Evolutionary conservation across 2,113 vertebrate genomes (phyloP), one percentile per base, ranked within the genome.

Genomic region (Ptyas mucosa): DNA sequence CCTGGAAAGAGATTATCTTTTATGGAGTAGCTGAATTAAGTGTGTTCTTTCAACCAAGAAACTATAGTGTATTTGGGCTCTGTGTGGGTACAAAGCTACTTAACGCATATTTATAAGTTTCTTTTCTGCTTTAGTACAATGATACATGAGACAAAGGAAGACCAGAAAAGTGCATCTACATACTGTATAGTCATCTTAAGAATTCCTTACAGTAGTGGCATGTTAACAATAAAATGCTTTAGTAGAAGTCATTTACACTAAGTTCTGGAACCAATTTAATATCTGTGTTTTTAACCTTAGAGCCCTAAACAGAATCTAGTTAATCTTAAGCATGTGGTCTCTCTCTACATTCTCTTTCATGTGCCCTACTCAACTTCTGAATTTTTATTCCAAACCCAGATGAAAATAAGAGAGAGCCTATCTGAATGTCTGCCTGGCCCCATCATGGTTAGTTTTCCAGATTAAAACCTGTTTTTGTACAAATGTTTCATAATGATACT

Each of bases 1-100:
- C 94, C 92, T 18, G 89, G 87, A 95, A 96, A 95, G 93, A 96
- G 91, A 93, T 91, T 90, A 94, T 96, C 90, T 95, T 96, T 95
- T 96, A 95, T 90, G 96, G 92, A 96, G 92, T 92, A 96, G 93
- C 1, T 91, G 87, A 0, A 89, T 94, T 87, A 89, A 94, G 94
- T 53, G 46, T 52, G 90, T 85, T 81, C 94, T 96, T 92, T 95
- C 96, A 89, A 51, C 51, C 93, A 89, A 94, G 93, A 89, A 90
- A 46, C 0, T 6, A 18, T 52, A 64, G 89, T 93, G 95, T 93
- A 6, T 53, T 0, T 75, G 26, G 87, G 89, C 89, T 93, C 93
- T 94, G 3, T 92, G 92, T n/a, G 91, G 61, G 14, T 92, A 0
- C 11, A 85, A 69, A 94, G 93, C 87, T 69, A 88, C 21, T 91